Conservation (phyloP, 2,888 invertebrate genomes). For the Mimumesa dahlbomi region DNA sequence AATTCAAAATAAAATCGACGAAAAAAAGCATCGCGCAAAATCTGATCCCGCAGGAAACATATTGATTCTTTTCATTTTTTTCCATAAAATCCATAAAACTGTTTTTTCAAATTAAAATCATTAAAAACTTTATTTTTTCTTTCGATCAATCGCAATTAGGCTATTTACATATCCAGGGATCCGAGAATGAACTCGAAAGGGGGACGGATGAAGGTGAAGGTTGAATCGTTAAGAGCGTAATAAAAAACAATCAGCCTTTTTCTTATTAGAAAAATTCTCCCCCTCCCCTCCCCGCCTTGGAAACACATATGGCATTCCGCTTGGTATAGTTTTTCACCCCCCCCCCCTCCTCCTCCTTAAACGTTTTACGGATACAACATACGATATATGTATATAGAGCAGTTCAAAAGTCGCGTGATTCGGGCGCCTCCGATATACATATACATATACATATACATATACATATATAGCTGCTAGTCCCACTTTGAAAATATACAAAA, state of each 20-base stretch:
- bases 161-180: no score
- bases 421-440: background rate
- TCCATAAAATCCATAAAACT: no score
- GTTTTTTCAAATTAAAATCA: no score
- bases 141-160: no score
- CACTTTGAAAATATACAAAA: slow-evolving; percentile 43
- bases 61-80: no score
- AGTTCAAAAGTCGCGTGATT: slow-evolving; percentile 22
- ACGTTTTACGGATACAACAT: slow-evolving; percentile 26
- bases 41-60: no score
- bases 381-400: slow-evolving; percentile 12
- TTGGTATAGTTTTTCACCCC: slow-evolving; percentile 5
- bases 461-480: slow-evolving; percentile 36
- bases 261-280: slow-evolving; percentile 34
- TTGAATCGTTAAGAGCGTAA: slow-evolving; percentile 18
- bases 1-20: no score
- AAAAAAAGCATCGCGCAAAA: no score
- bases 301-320: slow-evolving; percentile 61
- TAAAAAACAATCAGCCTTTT: slow-evolving; percentile 59
- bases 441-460: no score
- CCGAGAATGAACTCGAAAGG: no score
- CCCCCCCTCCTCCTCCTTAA: no score
- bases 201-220: slow-evolving; percentile 7
- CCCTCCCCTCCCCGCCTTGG: slow-evolving; percentile 17
- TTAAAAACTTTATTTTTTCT: no score